A percentile compares a stretch with the other conserved stretches of the same genome.
Conservation (phyloP, 2,113 vertebrate species). For the Dipodomys ordii region DNA sequence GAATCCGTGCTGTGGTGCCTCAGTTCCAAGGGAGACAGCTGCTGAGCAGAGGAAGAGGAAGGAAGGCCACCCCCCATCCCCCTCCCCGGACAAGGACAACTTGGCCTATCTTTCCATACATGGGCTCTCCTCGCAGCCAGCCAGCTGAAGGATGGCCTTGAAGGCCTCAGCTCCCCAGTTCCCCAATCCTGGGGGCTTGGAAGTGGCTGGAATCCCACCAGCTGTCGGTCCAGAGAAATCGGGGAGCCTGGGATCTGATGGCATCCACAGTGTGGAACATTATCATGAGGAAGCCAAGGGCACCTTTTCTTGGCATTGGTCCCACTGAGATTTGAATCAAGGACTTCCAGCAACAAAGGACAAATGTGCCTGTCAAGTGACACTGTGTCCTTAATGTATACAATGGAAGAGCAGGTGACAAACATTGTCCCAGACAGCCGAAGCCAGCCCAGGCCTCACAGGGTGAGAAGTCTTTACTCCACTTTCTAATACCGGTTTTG, state of each 20-base stretch:
- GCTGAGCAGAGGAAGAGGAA: not conserved
- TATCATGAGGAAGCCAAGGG: too few relatives aligned
- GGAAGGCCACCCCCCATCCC: too few relatives aligned
- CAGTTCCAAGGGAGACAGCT: not conserved
- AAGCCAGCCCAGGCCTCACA: not conserved
- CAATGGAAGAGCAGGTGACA: not conserved
- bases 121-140: not conserved
- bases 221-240: too few relatives aligned
- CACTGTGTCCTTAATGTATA: accelerated
- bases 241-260: too few relatives aligned
- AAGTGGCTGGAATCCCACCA: accelerated
- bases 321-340: not conserved
- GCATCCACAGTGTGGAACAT: too few relatives aligned
- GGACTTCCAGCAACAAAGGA: not conserved
- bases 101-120: not conserved
- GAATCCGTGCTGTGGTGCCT: accelerated
- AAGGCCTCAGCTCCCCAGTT: not conserved
- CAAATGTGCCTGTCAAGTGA: not conserved
- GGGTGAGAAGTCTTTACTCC: too few relatives aligned
- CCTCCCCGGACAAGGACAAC: too few relatives aligned
- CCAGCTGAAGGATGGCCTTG: not conserved
- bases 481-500: too few relatives aligned
- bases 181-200: not conserved
- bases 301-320: too few relatives aligned
- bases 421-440: accelerated